A percentile compares a stretch with the other conserved stretches of the same genome.
These are phyloP conservation scores for Unio pictorum DNA, from an alignment of 2,888 invertebrate genomes.

Conservation along the genomic window DNA sequence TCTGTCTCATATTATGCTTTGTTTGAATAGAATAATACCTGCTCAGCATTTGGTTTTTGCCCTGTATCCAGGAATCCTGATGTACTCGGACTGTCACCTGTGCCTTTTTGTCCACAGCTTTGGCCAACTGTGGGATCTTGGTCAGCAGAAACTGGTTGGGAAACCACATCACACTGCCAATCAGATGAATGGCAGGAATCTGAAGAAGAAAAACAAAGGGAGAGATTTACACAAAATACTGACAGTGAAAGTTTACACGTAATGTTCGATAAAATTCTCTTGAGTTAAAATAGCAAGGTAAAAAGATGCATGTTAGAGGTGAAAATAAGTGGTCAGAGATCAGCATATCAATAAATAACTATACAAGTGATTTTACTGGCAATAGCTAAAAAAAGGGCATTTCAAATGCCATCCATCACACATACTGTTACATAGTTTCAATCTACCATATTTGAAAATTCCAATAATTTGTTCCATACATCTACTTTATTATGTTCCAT, in stretches of 20 bases:
- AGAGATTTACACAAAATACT: not conserved
- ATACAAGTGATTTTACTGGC: no score
- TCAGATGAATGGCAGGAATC: slow-evolving; percentile 84
- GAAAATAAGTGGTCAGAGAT: not conserved
- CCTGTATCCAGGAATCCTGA: slow-evolving; percentile 73
- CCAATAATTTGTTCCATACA: no score
- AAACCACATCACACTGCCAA: slow-evolving; percentile 88
- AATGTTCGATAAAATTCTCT: no score
- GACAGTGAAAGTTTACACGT: no score
- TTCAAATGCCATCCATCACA: no score
- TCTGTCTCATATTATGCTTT: not conserved
- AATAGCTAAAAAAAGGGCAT: no score
- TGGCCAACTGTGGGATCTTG: slow-evolving; percentile 76
- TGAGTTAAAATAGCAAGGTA: no score
- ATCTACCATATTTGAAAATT: no score
- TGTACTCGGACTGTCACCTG: slow-evolving; percentile 70
- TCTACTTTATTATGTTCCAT: no score
- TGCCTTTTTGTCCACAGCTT: slow-evolving; percentile 74
- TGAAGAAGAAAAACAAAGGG: slow-evolving; percentile 59
- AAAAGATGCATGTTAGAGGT: no score
- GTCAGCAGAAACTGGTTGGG: slow-evolving; percentile 85
- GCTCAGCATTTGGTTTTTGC: slow-evolving; percentile 74
- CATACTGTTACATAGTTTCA: no score
- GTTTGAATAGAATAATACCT: slow-evolving; percentile 62
- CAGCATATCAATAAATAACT: no score